A percentile compares a stretch with the other conserved stretches of the same genome.
These are phyloP conservation scores for Prietella phreatophila DNA, from an alignment of 2,113 vertebrate genomes.

Conservation along the genomic window DNA sequence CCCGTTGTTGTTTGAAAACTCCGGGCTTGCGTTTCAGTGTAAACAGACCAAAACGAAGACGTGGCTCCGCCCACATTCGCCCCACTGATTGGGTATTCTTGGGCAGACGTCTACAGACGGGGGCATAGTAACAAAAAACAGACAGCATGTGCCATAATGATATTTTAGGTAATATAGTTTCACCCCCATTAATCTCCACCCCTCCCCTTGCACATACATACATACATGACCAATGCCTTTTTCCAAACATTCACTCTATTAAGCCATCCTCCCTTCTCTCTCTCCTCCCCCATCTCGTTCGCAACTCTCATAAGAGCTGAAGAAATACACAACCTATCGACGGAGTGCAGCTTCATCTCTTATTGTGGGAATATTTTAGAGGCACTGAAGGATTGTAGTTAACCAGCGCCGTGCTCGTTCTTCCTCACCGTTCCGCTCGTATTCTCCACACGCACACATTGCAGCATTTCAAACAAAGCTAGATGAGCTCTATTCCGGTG, in stretches of 20 bases:
- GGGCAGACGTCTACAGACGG: background rate
- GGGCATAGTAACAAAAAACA: background rate
- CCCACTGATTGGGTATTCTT: too few species aligned
- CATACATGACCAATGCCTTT: background rate
- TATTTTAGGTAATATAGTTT: background rate
- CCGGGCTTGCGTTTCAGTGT: too few species aligned
- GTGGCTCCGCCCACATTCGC: too few species aligned
- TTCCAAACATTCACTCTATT: background rate
- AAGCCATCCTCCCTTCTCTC: background rate
- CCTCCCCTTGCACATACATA: background rate
- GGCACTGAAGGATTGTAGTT: background rate
- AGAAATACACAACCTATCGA: background rate
- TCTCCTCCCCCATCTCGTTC: background rate
- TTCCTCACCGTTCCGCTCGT: background rate
- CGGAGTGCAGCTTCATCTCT: background rate
- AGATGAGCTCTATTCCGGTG: background rate
- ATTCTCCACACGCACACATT: background rate
- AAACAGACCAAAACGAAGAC: too few species aligned
- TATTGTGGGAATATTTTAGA: background rate
- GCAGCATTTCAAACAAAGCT: slow-evolving; percentile 5
- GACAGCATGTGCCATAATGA: background rate
- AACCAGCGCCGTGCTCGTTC: background rate
- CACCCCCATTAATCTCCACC: background rate
- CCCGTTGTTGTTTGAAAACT: too few species aligned
- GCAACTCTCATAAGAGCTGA: background rate